Evolutionary conservation across 2,797 vertebrate species (phyloP).

Genomic region (Pogonophryne albipinna): DNA sequence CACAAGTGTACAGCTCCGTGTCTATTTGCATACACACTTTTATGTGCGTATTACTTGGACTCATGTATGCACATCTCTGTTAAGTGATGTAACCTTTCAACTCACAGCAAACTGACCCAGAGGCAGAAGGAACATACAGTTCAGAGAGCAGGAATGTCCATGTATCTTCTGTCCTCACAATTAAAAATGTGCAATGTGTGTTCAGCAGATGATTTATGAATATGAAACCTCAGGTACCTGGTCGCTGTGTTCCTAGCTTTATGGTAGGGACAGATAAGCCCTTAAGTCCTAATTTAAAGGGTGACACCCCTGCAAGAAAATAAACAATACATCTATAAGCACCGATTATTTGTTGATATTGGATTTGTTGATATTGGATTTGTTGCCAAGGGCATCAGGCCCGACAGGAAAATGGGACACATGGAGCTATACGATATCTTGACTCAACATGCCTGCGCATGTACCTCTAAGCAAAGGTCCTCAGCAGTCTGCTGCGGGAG

Average conservation of each 20-base stretch:
- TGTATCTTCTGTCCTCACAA: constrained; percentile 25
- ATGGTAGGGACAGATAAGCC: constrained; percentile 5
- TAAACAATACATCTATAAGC: constrained; percentile 5
- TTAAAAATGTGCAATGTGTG: constrained; percentile 10
- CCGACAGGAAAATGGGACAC: constrained; percentile 26
- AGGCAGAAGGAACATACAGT: constrained; percentile 41
- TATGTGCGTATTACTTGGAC: constrained; percentile 27
- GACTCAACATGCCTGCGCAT: constrained; percentile 56
- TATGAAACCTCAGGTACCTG: not conserved
- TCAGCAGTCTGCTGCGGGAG: constrained; percentile 25
- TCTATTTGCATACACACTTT: constrained; percentile 28
- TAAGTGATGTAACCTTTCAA: constrained; percentile 45
- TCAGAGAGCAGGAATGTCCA: constrained; percentile 27
- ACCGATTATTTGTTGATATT: constrained; percentile 29
- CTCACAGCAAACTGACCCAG: constrained; percentile 46
- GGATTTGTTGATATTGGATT: too few species aligned
- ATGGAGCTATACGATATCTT: constrained; percentile 35
- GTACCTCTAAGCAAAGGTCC: constrained; percentile 31
- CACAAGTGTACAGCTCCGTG: constrained; percentile 15
- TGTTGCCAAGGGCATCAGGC: constrained; percentile 32
- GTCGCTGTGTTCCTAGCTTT: constrained; percentile 12
- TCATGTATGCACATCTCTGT: constrained; percentile 13
- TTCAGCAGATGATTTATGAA: constrained; percentile 38
- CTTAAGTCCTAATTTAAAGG: not conserved
- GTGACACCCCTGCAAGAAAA: not conserved